A percentile compares a stretch with the other conserved stretches of the same genome.
phyloP scores from a whole-genome alignment of 2,888 invertebrate genomes.

The Mythimna impura region DNA sequence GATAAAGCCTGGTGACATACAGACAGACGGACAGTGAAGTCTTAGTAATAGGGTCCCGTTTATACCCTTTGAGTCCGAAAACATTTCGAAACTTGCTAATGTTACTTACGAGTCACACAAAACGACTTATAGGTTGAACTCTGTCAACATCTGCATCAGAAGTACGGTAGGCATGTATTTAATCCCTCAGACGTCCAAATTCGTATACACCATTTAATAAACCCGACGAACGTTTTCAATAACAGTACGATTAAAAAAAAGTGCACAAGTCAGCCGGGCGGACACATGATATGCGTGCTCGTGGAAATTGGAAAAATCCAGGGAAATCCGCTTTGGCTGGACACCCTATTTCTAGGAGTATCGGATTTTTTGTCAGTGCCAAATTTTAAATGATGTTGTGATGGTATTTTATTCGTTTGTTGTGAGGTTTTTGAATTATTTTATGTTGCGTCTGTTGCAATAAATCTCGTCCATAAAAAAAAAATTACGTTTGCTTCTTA shows the following conservation, averaged over 20 bases:
- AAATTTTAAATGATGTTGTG: constrained; percentile 28
- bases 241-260: constrained; percentile 66
- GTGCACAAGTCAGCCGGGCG: constrained; percentile 75
- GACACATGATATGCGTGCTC: constrained; percentile 76
- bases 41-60: no score
- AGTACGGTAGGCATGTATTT: constrained; percentile 4
- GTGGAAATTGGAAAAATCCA: constrained; percentile 86
- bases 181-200: constrained; percentile 44
- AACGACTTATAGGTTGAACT: background rate
- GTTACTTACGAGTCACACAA: background rate
- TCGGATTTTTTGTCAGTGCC: constrained; percentile 27
- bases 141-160: background rate
- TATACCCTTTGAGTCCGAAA: no score
- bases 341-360: constrained; percentile 59
- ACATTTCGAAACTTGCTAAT: no score
- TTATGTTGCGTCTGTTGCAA: no score
- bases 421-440: background rate
- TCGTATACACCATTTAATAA: constrained; percentile 59
- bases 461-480: no score
- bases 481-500: no score
- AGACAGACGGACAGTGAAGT: no score
- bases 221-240: constrained; percentile 69
- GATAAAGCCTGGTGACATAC: no score
- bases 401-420: constrained; percentile 13
- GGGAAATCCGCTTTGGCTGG: constrained; percentile 67